Percentiles rank a stretch among this genome's conserved stretches.
Conservation (phyloP, 2,113 vertebrate species). For the Atlantisia rogersi region DNA sequence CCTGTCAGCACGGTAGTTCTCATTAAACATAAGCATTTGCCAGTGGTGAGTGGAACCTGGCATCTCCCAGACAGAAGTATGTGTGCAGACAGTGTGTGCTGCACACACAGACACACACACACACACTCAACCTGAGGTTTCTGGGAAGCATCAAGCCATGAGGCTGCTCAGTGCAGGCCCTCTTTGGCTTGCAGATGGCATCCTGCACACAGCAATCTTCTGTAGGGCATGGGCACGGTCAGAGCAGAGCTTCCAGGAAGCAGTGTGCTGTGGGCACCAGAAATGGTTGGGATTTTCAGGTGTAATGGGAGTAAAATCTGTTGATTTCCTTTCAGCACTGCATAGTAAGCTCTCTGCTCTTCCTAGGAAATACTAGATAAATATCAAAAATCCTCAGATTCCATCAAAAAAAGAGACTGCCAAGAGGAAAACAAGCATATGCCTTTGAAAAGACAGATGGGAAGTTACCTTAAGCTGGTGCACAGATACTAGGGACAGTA, state of each 20-base stretch:
- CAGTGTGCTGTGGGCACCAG: neutral
- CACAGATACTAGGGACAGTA: neutral
- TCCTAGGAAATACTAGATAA: neutral
- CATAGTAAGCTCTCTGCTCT: neutral
- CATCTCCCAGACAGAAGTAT: conserved; percentile 38
- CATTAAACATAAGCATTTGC: conserved; percentile 34
- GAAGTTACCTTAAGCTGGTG: neutral
- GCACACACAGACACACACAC: neutral
- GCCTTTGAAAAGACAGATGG: neutral
- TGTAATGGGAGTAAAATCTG: neutral
- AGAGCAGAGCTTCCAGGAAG: neutral
- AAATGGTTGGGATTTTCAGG: conserved; percentile 3
- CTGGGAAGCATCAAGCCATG: conserved; percentile 32
- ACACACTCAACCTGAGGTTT: conserved; percentile 1
- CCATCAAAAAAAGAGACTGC: neutral
- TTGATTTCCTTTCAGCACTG: neutral
- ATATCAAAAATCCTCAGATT: neutral
- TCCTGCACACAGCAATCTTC: neutral
- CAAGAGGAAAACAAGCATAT: neutral
- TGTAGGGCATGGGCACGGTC: neutral
- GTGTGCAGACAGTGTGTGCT: neutral
- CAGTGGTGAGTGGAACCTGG: conserved; percentile 56
- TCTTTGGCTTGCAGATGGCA: neutral
- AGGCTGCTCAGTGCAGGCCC: neutral
- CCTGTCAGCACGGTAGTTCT: conserved; percentile 55